Evolutionary conservation across 2,888 invertebrate species (phyloP).

Genomic region (Cybosia mesomella): DNA sequence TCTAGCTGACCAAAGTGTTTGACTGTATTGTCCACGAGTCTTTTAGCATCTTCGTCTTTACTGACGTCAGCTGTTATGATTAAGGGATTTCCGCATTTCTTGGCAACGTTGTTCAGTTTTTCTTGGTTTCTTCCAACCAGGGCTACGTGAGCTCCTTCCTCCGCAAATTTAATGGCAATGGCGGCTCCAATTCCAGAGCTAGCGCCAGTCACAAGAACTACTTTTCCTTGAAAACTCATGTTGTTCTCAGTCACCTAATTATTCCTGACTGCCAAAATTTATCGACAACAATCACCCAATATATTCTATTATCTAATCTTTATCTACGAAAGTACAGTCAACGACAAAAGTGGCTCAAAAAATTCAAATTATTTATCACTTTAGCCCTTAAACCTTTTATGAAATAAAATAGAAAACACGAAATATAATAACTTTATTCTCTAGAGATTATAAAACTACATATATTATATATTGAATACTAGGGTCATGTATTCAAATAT

Average conservation of each 20-base stretch:
- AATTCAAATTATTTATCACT: too few relatives aligned
- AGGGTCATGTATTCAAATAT: too few relatives aligned
- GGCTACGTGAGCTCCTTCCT: constrained; percentile 49
- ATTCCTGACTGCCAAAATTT: background rate
- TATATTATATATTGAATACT: too few relatives aligned
- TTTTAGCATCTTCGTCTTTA: constrained; percentile 31
- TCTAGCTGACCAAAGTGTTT: constrained; percentile 36
- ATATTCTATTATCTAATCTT: background rate
- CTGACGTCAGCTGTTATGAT: constrained; percentile 28
- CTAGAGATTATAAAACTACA: too few relatives aligned
- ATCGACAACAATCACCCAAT: background rate
- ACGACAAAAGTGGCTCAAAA: too few relatives aligned
- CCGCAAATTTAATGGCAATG: constrained; percentile 37
- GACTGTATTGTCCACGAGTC: constrained; percentile 26
- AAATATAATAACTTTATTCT: too few relatives aligned
- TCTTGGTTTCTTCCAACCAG: constrained; percentile 50
- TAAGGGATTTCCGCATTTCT: constrained; percentile 27
- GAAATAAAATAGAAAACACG: too few relatives aligned
- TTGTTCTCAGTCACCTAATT: constrained; percentile 1
- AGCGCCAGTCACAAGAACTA: constrained; percentile 55
- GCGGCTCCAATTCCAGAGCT: constrained; percentile 57
- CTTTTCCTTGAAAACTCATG: constrained; percentile 56
- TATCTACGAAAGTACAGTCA: too few relatives aligned
- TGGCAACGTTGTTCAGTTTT: constrained; percentile 39
- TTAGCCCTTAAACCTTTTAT: too few relatives aligned